phyloP scores from a whole-genome alignment of 2,888 invertebrate genomes.

The Cactoblastis cactorum region DNA sequence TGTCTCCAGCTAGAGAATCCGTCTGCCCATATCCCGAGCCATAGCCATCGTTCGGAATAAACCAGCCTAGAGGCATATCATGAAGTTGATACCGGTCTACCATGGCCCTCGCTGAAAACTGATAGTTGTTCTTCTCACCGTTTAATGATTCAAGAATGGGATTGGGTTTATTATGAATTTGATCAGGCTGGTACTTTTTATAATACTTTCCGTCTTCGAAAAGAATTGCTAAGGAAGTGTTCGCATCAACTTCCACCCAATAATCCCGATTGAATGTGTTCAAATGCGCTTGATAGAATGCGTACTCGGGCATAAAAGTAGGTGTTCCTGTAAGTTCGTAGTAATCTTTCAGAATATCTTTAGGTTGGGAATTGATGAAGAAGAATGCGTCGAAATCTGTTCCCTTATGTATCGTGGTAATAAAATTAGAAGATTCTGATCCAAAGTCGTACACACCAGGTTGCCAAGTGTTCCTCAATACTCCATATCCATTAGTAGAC shows the following conservation, averaged over 20 bases:
- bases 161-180: conserved; percentile 42
- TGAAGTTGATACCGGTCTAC: conserved; percentile 59
- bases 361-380: conserved; percentile 51
- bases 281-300: conserved; percentile 67
- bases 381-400: conserved; percentile 60
- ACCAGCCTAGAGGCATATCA: conserved; percentile 69
- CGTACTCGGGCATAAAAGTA: conserved; percentile 62
- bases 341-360: conserved; percentile 58
- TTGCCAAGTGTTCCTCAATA: conserved; percentile 67
- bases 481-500: conserved; percentile 63
- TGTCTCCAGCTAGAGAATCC: conserved; percentile 58
- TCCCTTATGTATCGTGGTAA: conserved; percentile 45
- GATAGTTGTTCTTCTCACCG: conserved; percentile 66
- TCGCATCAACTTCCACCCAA: conserved; percentile 56
- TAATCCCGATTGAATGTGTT: conserved; percentile 70
- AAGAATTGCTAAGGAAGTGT: conserved; percentile 45
- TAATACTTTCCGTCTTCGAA: conserved; percentile 68
- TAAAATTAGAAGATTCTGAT: conserved; percentile 25
- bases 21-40: conserved; percentile 71
- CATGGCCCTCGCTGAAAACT: conserved; percentile 72
- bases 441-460: conserved; percentile 63
- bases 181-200: conserved; percentile 55
- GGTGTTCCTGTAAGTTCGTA: conserved; percentile 65
- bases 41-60: conserved; percentile 70
- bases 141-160: conserved; percentile 68